Conservation (phyloP, 2,113 vertebrate genomes). For the Ariopsis seemanni region DNA sequence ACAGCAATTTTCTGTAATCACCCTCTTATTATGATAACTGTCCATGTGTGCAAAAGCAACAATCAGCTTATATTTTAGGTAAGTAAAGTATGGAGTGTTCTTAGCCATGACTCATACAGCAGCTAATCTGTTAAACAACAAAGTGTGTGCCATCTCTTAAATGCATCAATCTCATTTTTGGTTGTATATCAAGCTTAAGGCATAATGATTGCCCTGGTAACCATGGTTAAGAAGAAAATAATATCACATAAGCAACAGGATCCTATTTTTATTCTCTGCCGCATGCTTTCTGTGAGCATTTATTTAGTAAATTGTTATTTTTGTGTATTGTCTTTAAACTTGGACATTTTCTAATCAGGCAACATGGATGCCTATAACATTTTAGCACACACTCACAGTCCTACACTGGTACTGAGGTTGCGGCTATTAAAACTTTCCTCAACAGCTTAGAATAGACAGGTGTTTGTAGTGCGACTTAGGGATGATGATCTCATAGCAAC, state of each 20-base stretch:
- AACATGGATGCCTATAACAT: neutral
- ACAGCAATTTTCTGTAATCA: constrained; percentile 67
- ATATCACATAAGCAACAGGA: neutral
- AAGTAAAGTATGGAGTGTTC: constrained; percentile 40
- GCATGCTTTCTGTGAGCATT: neutral
- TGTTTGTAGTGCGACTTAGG: neutral
- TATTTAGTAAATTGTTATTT: neutral
- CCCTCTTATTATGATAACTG: constrained; percentile 64
- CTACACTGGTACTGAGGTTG: neutral
- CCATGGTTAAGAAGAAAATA: neutral
- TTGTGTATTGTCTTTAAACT: neutral
- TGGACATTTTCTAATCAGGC: neutral
- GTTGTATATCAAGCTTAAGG: constrained; percentile 9
- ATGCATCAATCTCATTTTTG: neutral
- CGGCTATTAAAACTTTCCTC: neutral
- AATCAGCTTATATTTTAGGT: constrained; percentile 44
- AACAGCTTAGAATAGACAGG: neutral
- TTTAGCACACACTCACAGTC: neutral
- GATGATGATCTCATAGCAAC: neutral
- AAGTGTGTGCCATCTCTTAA: constrained; percentile 17
- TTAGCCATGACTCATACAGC: constrained; percentile 18
- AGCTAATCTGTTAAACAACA: constrained; percentile 40
- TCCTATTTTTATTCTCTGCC: neutral
- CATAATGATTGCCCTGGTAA: constrained; percentile 5
- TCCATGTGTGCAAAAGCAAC: constrained; percentile 30